Percentiles rank a stretch among this genome's conserved stretches.
Evolutionary conservation across 2,888 invertebrate genomes (phyloP).

Genomic region (Drosophila atroscutellata): DNA sequence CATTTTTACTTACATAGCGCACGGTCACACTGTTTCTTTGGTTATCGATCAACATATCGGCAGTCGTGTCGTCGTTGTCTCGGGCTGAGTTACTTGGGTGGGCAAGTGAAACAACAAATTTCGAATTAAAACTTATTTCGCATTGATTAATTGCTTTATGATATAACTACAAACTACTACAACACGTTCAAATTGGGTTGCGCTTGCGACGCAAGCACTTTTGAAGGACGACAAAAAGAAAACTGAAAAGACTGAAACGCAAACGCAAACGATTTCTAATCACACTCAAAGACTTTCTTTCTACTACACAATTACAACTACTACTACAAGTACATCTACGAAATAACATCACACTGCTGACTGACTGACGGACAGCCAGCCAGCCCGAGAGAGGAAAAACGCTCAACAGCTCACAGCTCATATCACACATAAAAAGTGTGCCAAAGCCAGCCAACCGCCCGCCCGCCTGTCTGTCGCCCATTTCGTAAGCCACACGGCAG

Average conservation of each 20-base stretch:
- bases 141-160: constrained; percentile 67
- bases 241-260: constrained; percentile 72
- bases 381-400: constrained; percentile 53
- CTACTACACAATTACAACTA: constrained; percentile 6
- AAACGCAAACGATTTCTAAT: constrained; percentile 64
- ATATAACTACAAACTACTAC: constrained; percentile 54
- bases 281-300: constrained; percentile 73
- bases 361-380: constrained; percentile 34
- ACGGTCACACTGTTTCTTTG: constrained; percentile 28
- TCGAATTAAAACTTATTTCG: constrained; percentile 65
- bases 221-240: constrained; percentile 48
- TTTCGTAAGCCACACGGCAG: constrained; percentile 41
- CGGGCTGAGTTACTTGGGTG: constrained; percentile 68
- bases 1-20: background rate
- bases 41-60: constrained; percentile 21
- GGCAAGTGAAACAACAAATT: constrained; percentile 52
- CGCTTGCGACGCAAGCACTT: constrained; percentile 56
- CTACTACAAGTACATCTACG: constrained; percentile 15
- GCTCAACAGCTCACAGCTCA: constrained; percentile 34
- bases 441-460: constrained; percentile 46
- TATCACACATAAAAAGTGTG: constrained; percentile 60
- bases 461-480: constrained; percentile 7
- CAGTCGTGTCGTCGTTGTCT: constrained; percentile 76
- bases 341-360: constrained; percentile 57
- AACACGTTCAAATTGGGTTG: constrained; percentile 47